Evolutionary conservation across 2,888 invertebrate genomes (phyloP).

Genomic region (Tiliacea citrago): DNA sequence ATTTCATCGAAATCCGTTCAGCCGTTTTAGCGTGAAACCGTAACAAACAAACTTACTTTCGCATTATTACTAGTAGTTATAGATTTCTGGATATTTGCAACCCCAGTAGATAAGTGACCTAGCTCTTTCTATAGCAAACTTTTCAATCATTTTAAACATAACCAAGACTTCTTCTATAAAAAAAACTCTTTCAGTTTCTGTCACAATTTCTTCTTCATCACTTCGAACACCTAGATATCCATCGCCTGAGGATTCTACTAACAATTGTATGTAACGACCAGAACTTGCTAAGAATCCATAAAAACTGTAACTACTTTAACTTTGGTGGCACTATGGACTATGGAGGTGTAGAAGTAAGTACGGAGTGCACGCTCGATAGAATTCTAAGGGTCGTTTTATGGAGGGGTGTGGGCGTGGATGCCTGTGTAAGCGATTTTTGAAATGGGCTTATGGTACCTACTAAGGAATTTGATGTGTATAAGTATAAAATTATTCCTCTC

Average conservation of each 20-base stretch:
- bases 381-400: conserved; percentile 9
- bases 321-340: conserved; percentile 35
- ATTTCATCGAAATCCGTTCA: no score
- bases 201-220: neutral
- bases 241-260: conserved; percentile 12
- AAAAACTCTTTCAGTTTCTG: neutral
- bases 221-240: conserved; percentile 8
- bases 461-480: neutral
- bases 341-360: neutral
- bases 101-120: no score
- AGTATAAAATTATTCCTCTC: no score
- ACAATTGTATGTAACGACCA: conserved; percentile 41
- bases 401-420: neutral
- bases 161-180: neutral
- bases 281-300: conserved; percentile 42
- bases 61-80: no score
- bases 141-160: neutral
- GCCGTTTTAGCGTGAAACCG: no score
- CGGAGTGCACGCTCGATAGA: conserved; percentile 46
- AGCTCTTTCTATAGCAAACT: no score
- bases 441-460: neutral
- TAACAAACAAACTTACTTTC: no score
- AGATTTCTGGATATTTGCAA: no score
- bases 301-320: conserved; percentile 50
- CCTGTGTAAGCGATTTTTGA: conserved; percentile 2